Conservation (phyloP, 1,140 invertebrate species). For the Acromyrmex heyeri region DNA sequence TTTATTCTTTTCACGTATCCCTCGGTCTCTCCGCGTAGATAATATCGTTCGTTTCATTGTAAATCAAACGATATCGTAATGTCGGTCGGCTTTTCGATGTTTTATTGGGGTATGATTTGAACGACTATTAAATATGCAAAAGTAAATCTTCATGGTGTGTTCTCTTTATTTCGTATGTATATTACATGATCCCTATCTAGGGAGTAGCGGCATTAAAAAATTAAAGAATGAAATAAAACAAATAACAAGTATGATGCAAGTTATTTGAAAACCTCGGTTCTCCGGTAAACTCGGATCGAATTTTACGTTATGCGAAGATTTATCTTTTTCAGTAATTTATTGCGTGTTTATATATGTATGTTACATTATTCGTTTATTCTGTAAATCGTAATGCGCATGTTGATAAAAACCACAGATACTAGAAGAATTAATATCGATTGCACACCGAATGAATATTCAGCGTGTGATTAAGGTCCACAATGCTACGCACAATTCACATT, state of each 20-base stretch:
- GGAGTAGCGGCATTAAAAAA: neutral
- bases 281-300: neutral
- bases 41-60: slow-evolving; percentile 51
- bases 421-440: slow-evolving; percentile 60
- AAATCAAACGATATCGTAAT: slow-evolving; percentile 46
- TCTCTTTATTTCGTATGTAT: neutral
- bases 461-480: slow-evolving; percentile 47
- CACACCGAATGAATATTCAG: slow-evolving; percentile 68
- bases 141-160: neutral
- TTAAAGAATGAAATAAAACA: neutral
- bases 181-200: neutral
- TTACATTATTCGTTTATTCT: slow-evolving; percentile 36
- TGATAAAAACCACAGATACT: slow-evolving; percentile 48
- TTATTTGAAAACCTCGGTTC: neutral
- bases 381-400: slow-evolving; percentile 19
- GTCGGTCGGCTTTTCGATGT: slow-evolving; percentile 29
- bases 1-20: slow-evolving; percentile 34
- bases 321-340: slow-evolving; percentile 45
- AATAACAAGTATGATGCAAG: neutral
- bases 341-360: slow-evolving; percentile 32
- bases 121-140: slow-evolving; percentile 2
- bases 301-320: slow-evolving; percentile 30
- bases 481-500: slow-evolving; percentile 26
- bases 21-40: slow-evolving; percentile 39
- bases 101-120: slow-evolving; percentile 34